phyloP scores from a whole-genome alignment of 2,797 vertebrate species.

The Limosa lapponica region DNA sequence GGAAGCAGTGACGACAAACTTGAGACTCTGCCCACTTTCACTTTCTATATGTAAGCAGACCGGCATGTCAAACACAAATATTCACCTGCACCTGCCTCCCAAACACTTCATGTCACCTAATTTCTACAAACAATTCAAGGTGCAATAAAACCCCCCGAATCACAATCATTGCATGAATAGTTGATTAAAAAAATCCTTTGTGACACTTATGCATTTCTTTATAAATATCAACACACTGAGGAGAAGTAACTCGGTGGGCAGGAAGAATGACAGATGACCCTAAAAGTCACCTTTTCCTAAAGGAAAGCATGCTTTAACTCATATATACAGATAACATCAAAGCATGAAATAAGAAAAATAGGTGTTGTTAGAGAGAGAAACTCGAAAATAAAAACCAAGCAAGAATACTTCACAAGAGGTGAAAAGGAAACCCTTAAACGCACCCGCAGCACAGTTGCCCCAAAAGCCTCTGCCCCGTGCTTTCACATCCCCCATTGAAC shows the following conservation, averaged over 20 bases:
- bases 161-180: not conserved
- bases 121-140: not conserved
- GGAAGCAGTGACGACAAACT: not conserved
- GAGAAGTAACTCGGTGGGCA: accelerated
- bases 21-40: not conserved
- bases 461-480: accelerated
- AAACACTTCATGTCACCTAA: not conserved
- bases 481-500: not conserved
- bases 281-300: not conserved
- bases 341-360: not conserved
- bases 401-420: accelerated
- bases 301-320: not conserved
- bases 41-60: not conserved
- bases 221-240: not conserved
- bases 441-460: accelerated
- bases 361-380: not conserved
- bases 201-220: not conserved
- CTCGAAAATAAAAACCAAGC: not conserved
- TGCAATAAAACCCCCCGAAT: accelerated
- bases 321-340: not conserved
- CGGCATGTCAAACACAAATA: accelerated
- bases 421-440: not conserved
- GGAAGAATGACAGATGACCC: not conserved
- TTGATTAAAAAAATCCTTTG: not conserved
- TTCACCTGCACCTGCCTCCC: not conserved